Conservation (phyloP, 2,888 invertebrate species). For the Protodeltote pygarga region DNA sequence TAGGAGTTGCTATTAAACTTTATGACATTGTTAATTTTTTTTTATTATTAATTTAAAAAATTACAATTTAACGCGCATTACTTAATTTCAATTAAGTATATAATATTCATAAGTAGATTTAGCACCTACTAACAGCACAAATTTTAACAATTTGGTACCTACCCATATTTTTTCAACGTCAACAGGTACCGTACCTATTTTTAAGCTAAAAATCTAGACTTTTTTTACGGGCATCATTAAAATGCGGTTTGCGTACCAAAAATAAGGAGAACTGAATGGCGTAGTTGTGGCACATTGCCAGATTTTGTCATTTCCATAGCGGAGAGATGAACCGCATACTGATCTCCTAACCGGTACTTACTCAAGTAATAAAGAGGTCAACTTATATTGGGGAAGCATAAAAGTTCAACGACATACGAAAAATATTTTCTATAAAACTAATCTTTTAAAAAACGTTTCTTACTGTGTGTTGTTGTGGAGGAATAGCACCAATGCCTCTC, state of each 20-base stretch:
- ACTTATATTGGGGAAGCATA: constrained; percentile 43
- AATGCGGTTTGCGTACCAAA: constrained; percentile 74
- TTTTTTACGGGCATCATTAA: constrained; percentile 65
- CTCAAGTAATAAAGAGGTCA: constrained; percentile 35
- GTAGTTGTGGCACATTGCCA: constrained; percentile 71
- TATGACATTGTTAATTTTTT: neutral
- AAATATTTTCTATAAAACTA: constrained; percentile 52
- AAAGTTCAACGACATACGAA: constrained; percentile 60
- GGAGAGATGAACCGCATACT: constrained; percentile 37
- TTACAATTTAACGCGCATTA: neutral
- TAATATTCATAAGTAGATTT: too few species aligned
- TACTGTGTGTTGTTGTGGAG: too few species aligned
- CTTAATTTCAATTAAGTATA: neutral
- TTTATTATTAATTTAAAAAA: neutral
- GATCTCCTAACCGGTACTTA: constrained; percentile 42
- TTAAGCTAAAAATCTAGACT: constrained; percentile 22
- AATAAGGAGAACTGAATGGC: constrained; percentile 71
- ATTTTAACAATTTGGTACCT: too few species aligned
- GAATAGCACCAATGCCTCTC: too few species aligned
- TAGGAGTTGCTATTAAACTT: neutral
- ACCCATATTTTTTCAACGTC: too few species aligned
- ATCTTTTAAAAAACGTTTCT: too few species aligned
- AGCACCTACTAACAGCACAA: too few species aligned
- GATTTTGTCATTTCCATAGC: constrained; percentile 70
- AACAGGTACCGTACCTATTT: constrained; percentile 47